These are phyloP conservation scores for Larimichthys polyactis DNA, from an alignment of 2,113 vertebrate genomes.

Conservation along the genomic window DNA sequence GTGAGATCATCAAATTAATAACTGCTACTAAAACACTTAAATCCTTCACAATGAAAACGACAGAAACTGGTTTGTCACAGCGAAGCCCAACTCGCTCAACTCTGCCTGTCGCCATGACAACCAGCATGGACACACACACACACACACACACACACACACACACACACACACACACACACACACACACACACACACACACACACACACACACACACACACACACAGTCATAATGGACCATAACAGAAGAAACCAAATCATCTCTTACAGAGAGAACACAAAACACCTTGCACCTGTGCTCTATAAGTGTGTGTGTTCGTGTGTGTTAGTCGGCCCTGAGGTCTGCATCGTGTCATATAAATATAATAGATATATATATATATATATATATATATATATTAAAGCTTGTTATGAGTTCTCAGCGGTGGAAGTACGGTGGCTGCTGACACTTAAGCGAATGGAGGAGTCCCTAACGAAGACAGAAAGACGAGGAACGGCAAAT, in stretches of 20 bases:
- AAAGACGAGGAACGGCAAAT: background rate
- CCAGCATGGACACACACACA: no score
- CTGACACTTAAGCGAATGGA: slow-evolving; percentile 7
- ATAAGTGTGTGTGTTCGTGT: background rate
- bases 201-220: background rate
- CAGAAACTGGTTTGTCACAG: no score
- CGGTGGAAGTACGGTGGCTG: background rate
- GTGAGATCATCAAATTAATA: background rate
- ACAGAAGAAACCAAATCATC: slow-evolving; percentile 14
- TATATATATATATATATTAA: background rate
- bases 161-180: background rate
- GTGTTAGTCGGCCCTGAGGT: background rate
- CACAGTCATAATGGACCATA: background rate
- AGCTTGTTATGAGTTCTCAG: background rate
- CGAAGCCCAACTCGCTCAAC: no score
- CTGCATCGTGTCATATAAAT: background rate
- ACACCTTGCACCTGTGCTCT: no score
- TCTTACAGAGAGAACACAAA: background rate
- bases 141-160: background rate
- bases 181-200: background rate
- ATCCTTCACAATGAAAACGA: background rate
- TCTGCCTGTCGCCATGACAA: background rate
- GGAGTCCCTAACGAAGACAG: slow-evolving; percentile 12
- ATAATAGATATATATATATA: no score
- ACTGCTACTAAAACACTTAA: background rate